Evolutionary conservation across 2,797 vertebrate species (phyloP), one percentile per base, ranked within the genome.

Genomic region (Pygocentrus nattereri): DNA sequence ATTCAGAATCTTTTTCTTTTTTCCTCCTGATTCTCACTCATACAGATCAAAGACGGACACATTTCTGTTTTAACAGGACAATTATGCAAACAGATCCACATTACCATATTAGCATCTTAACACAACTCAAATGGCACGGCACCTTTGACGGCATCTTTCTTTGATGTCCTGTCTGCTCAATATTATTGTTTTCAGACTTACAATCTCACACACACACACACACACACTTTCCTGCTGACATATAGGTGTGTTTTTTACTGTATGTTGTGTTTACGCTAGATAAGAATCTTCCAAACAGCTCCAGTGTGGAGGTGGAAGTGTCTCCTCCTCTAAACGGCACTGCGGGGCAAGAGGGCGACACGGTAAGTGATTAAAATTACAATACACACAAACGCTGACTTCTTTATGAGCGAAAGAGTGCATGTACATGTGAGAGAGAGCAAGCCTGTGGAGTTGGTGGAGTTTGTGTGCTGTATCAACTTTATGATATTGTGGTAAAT

Each of bases 261-360:
- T 74, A 16, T 82, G 68, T 71, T 82, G 31, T 82, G 67, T 73
- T 81, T 78, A 49, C 72, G 78, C 23, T n/a, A 87, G 98, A 98
- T 85, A 98, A 97, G 91, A 97, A 97, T 87, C 95, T 96, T 44
- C 96, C 96, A 0, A 97, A 97, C 91, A 97, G 94, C 92, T 95
- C 96, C 71, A 98, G 94, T 85, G 97, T 97, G 31, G 97, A 99
- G 89, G 97, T 98, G 87, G 98, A 98, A 88, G 95, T 98, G 86
- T 97, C 97, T 10, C 96, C 97, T 49, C 95, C 98, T 0, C 97
- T 95, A 89, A 99, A 99, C 5, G 98, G 98, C 88, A 95, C 92
- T 13, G 94, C 96, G 0, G 96, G 95, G 47, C 96, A 97, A 86
- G 97, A 95, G 56, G 95, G 94, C 5, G 97, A 98, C 49, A 85